Percentiles rank a stretch among this genome's conserved stretches.
phyloP scores from a whole-genome alignment of 2,113 vertebrate species.

The Thomomys bottae region DNA sequence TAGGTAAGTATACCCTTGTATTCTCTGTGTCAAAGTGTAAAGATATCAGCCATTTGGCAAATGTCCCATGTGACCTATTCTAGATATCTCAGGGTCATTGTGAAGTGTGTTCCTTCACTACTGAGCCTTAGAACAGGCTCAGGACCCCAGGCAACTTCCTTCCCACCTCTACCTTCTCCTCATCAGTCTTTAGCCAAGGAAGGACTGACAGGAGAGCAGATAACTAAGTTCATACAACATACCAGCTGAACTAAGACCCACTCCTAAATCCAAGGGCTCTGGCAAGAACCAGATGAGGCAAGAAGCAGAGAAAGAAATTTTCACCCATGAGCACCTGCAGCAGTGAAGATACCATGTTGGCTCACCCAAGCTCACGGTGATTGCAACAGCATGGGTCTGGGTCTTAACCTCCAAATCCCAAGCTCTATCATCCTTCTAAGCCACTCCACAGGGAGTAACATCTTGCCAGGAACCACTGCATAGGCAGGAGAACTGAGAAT shows the following conservation, averaged over 20 bases:
- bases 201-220: slow-evolving; percentile 53
- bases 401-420: neutral
- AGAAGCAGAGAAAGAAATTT: neutral
- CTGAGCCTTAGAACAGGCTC: neutral
- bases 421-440: neutral
- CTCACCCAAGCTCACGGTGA: too few relatives aligned
- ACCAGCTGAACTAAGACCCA: neutral
- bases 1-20: neutral
- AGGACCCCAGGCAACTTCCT: neutral
- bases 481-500: neutral
- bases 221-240: neutral
- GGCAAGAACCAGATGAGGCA: neutral
- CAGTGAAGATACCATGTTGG: neutral
- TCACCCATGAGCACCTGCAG: too few relatives aligned
- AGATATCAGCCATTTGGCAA: neutral
- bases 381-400: neutral
- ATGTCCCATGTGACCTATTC: neutral
- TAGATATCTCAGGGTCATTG: neutral
- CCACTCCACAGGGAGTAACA: neutral
- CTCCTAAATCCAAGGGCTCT: neutral
- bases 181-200: neutral
- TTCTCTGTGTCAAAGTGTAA: slow-evolving; percentile 1
- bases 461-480: neutral
- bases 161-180: neutral
- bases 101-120: neutral